Evolutionary conservation across 2,113 vertebrate species (phyloP).

Genomic region (Colaptes auratus): DNA sequence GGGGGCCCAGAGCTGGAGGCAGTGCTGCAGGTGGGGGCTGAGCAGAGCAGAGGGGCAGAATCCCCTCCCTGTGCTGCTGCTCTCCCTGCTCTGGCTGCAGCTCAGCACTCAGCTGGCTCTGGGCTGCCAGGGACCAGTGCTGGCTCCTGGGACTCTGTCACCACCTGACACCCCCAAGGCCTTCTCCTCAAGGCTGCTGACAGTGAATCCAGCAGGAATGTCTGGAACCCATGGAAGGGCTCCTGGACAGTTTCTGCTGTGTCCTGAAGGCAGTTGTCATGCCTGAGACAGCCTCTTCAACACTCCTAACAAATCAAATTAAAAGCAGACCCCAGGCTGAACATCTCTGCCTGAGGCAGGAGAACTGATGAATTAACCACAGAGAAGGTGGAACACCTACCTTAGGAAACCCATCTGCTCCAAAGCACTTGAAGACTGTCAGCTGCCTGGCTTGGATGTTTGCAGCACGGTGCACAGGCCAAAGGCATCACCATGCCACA

Average conservation of each 20-base stretch:
- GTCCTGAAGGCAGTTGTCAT: not conserved
- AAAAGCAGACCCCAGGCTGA: constrained; percentile 25
- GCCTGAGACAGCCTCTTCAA: not conserved
- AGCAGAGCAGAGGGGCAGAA: no score
- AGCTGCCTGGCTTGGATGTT: constrained; percentile 14
- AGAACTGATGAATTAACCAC: not conserved
- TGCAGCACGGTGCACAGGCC: not conserved
- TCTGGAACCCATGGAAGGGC: not conserved
- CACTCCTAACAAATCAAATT: constrained; percentile 17
- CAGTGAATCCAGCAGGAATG: not conserved
- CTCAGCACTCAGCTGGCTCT: no score
- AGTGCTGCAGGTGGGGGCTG: no score
- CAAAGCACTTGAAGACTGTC: constrained; percentile 1
- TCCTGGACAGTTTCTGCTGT: not conserved
- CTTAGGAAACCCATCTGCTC: constrained; percentile 20
- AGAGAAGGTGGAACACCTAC: constrained; percentile 1
- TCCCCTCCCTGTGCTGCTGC: no score
- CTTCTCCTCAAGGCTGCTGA: no score
- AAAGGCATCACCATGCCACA: not conserved
- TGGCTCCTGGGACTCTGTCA: no score
- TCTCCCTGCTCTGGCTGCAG: no score
- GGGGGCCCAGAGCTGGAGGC: no score
- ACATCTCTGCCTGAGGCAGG: constrained; percentile 1
- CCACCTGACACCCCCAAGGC: no score
- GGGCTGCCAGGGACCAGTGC: no score